These are phyloP conservation scores for Strix uralensis DNA, from an alignment of 2,113 vertebrate genomes.

Conservation along the genomic window DNA sequence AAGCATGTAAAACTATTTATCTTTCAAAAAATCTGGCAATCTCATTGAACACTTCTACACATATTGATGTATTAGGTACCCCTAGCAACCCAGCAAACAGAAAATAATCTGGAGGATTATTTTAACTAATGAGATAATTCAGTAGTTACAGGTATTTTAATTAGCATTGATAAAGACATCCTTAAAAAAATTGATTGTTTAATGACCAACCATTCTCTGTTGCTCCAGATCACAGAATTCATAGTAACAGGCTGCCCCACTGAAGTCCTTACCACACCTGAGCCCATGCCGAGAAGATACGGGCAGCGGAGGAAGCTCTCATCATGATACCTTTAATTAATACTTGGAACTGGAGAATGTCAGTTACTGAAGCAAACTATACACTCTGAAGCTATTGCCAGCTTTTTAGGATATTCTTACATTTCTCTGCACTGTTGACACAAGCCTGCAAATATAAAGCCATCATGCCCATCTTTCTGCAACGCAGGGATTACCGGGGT, in stretches of 20 bases:
- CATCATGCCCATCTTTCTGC: background rate
- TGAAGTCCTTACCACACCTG: background rate
- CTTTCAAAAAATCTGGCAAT: conserved; percentile 84
- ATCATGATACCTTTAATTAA: background rate
- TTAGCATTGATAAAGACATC: conserved; percentile 20
- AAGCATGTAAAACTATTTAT: conserved; percentile 94
- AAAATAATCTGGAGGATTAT: conserved; percentile 73
- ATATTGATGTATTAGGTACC: conserved; percentile 85
- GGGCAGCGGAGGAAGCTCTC: background rate
- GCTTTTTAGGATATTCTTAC: background rate
- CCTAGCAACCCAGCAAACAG: conserved; percentile 92
- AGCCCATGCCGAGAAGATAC: background rate
- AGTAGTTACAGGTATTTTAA: conserved; percentile 50
- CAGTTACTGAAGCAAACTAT: background rate
- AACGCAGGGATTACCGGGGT: background rate
- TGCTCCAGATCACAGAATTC: background rate
- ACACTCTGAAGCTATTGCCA: background rate
- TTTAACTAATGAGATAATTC: conserved; percentile 62
- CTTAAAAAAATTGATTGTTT: background rate
- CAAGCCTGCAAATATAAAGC: background rate
- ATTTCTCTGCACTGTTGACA: background rate
- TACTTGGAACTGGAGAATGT: background rate
- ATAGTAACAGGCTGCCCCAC: background rate
- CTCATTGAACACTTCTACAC: conserved; percentile 83
- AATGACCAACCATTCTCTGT: background rate